Base-by-base conservation (phyloP, 2,888 invertebrate species). In the Endomychus coccineus region DNA sequence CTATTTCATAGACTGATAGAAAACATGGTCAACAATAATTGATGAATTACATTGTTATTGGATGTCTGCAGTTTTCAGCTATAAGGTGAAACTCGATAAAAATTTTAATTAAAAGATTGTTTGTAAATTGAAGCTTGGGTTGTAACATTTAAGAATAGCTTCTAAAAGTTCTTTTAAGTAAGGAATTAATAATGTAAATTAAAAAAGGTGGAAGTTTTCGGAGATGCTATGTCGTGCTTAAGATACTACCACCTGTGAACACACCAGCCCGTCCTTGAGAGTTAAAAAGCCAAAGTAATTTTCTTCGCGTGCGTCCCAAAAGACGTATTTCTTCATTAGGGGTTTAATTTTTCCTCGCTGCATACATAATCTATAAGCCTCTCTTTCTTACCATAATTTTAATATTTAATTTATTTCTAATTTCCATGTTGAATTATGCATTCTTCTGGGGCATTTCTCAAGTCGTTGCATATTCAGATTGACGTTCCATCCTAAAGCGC, bases 351-450 rank as follows among this genome's bases (percentile, higher is more conserved):
- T 65, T 65, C 64, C 62, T 64, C 64, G 56, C 66, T 65, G 66
- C 64, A 66, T 66, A 65, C 66, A 67, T 67, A 67, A 67, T 67
- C 66, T 64, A 67, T 67, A 61, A 64, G 64, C 51, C 56, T 56
- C 54, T 59, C 59, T 59, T 54, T 57, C 60, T 62, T 55, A 45
- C 61, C 64, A 59, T 67, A 66, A 67, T 67, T 67, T 67, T 67
- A 63, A 67, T 67, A 67, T 67, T 67, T 67, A 67, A 67, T 67
- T 67, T 67, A 67, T 66, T 67, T 67, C 66, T 64, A 66, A 67
- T 67, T 67, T 67, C 61, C 64, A 67, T 67, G 61, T 62, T 62
- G 65, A 66, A 67, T 67, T 62, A 67, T 67, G 66, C 65, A 64
- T 64, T 61, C 59, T 59, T 59, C 58, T 56, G 50, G 54, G 55